phyloP scores from a whole-genome alignment of 2,888 invertebrate species.

The Acrobasis suavella region DNA sequence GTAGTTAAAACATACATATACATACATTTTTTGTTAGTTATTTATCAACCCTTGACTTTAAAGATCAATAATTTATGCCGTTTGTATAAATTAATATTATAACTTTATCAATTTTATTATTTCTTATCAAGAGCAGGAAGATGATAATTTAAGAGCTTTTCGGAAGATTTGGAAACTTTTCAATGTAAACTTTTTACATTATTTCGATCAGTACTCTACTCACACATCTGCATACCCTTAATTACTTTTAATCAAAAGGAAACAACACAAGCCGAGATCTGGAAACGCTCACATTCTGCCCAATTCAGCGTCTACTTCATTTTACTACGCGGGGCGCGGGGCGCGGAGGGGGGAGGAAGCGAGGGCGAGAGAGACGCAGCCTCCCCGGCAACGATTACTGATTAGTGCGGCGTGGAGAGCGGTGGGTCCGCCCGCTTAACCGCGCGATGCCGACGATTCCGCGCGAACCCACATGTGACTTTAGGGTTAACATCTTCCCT shows the following conservation, averaged over 20 bases:
- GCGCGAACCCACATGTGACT: slow-evolving; percentile 15
- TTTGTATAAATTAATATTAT: no score
- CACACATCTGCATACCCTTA: neutral
- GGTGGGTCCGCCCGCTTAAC: slow-evolving; percentile 69
- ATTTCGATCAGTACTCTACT: neutral
- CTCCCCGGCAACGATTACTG: slow-evolving; percentile 83
- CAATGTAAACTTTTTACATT: no score
- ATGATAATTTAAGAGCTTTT: neutral
- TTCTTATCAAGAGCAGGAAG: neutral
- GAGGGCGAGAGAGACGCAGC: slow-evolving; percentile 69
- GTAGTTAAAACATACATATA: no score
- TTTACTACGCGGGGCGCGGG: slow-evolving; percentile 62
- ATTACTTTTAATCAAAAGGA: slow-evolving; percentile 6
- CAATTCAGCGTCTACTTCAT: slow-evolving; percentile 49
- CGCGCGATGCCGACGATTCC: slow-evolving; percentile 54
- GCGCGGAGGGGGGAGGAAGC: slow-evolving; percentile 43
- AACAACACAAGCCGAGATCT: slow-evolving; percentile 6
- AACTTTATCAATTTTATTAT: no score
- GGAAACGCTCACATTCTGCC: slow-evolving; percentile 38
- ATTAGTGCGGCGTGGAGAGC: slow-evolving; percentile 80
- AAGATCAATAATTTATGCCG: no score
- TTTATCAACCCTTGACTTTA: no score
- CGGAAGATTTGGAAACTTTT: neutral
- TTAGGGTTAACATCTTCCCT: slow-evolving; percentile 5
- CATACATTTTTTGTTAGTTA: no score